Conservation (phyloP, 2,888 invertebrate species). For the Harpalus rufipes region DNA sequence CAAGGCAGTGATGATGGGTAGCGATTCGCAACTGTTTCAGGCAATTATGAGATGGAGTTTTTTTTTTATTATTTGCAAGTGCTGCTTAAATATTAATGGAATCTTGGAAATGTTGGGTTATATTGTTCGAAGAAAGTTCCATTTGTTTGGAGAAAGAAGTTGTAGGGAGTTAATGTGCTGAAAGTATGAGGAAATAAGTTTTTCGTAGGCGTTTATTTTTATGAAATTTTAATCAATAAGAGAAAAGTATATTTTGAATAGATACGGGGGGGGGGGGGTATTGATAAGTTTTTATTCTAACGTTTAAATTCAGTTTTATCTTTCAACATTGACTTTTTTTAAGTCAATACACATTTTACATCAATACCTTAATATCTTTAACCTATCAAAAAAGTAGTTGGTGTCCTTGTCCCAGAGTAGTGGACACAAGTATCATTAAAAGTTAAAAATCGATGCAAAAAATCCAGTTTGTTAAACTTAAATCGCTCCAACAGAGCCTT, state of each 20-base stretch:
- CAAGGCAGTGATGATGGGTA: conserved; percentile 1
- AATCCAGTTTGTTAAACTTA: no score
- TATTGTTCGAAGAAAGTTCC: conserved; percentile 14
- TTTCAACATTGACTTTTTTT: no score
- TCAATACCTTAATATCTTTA: no score
- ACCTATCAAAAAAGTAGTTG: no score
- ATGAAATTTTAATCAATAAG: not conserved
- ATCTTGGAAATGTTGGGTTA: conserved; percentile 19
- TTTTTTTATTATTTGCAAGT: conserved; percentile 26
- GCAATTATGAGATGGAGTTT: conserved; percentile 26
- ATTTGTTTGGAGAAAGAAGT: conserved; percentile 3
- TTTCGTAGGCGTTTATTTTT: not conserved
- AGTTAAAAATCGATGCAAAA: no score
- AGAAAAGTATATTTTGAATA: not conserved
- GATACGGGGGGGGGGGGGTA: no score
- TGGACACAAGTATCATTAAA: no score
- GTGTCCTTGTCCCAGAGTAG: no score
- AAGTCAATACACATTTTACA: no score
- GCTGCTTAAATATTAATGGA: conserved; percentile 39
- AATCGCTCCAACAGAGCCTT: no score
- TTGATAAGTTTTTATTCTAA: no score
- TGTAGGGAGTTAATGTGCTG: not conserved
- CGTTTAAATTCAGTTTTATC: no score
- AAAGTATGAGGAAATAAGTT: not conserved
- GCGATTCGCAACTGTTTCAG: conserved; percentile 14